These are phyloP conservation scores for Salminus brasiliensis DNA, from an alignment of 2,113 vertebrate genomes.

Conservation along the genomic window DNA sequence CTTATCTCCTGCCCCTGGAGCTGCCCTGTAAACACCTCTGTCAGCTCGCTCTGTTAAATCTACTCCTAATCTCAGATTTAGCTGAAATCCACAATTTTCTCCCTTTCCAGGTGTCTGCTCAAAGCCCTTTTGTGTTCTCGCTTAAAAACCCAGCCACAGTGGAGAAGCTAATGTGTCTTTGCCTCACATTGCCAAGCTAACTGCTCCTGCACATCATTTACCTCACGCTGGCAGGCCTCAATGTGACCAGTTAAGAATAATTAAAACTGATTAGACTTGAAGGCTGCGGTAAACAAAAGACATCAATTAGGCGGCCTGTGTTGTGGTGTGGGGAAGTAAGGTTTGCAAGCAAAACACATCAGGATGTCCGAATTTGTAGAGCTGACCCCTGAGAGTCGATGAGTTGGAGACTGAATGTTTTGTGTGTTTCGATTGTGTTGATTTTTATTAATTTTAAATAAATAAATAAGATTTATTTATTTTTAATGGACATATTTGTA, in stretches of 20 bases:
- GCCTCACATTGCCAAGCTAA: background rate
- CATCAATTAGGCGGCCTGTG: conserved; percentile 33
- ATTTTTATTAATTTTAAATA: too few relatives aligned
- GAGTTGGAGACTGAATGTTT: too few relatives aligned
- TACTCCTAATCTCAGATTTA: conserved; percentile 44
- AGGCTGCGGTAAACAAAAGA: conserved; percentile 23
- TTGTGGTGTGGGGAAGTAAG: background rate
- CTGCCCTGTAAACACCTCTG: conserved; percentile 29
- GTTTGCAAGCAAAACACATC: conserved; percentile 31
- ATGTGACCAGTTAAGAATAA: conserved; percentile 39
- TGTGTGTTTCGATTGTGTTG: too few relatives aligned
- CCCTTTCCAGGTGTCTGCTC: conserved; percentile 35
- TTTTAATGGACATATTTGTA: too few relatives aligned
- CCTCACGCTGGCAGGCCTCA: conserved; percentile 30
- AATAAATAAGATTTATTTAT: too few relatives aligned
- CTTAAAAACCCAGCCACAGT: background rate
- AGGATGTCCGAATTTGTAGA: background rate
- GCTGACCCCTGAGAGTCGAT: too few relatives aligned
- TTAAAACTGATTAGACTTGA: conserved; percentile 45
- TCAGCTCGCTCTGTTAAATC: conserved; percentile 41
- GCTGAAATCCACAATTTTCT: conserved; percentile 41
- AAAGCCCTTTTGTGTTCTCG: conserved; percentile 13
- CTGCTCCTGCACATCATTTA: background rate
- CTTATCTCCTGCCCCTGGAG: conserved; percentile 35
- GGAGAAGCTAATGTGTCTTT: conserved; percentile 10